Evolutionary conservation across 2,113 vertebrate species (phyloP).

Genomic region (Tragelaphus buxtoni): DNA sequence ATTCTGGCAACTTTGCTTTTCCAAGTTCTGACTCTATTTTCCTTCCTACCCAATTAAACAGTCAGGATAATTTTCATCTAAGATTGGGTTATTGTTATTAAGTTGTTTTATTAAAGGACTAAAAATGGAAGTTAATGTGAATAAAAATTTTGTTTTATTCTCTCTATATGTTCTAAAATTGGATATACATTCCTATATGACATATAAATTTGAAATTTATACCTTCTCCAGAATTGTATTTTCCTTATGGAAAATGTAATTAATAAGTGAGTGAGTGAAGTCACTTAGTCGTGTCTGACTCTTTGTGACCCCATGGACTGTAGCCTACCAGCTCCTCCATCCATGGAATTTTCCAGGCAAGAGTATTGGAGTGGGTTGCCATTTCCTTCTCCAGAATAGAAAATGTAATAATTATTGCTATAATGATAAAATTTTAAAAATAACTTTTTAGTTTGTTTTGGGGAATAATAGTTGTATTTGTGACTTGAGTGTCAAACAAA

Average conservation of each 20-base stretch:
- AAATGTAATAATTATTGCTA: not conserved
- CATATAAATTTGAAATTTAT: not conserved
- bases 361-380: not conserved
- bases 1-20: conserved; percentile 1
- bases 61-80: not conserved
- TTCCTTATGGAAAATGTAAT: conserved; percentile 15
- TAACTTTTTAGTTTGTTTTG: not conserved
- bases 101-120: not conserved
- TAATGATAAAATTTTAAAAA: conserved; percentile 3
- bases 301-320: not conserved
- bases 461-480: not conserved
- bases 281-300: not conserved
- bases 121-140: not conserved
- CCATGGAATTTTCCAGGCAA: not conserved
- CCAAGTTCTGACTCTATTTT: not conserved
- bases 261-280: not conserved
- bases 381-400: not conserved
- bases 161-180: not conserved
- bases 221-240: not conserved
- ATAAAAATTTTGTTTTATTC: not conserved
- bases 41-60: not conserved
- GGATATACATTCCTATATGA: not conserved
- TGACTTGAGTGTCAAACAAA: not conserved
- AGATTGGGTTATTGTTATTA: not conserved
- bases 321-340: not conserved